Conservation (phyloP, 2,113 vertebrate species). For the Silurus asotus region DNA sequence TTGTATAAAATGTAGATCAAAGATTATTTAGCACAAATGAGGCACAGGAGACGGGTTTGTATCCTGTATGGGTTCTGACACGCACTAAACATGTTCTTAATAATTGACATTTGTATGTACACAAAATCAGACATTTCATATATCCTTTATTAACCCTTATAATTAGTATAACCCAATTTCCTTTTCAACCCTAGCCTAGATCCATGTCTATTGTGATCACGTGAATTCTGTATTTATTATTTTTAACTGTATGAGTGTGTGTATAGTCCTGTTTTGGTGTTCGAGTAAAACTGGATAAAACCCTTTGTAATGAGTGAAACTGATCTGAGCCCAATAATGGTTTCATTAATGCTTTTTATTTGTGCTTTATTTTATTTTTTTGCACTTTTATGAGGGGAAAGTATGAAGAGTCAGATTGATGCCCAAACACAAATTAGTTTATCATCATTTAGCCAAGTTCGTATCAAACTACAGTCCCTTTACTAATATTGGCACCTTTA, state of each 20-base stretch:
- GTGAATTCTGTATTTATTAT: neutral
- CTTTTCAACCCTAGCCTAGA: neutral
- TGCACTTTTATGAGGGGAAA: neutral
- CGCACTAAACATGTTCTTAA: no score
- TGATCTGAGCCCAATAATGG: neutral
- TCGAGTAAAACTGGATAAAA: neutral
- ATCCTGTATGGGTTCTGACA: neutral
- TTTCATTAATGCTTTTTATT: neutral
- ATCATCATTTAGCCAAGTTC: neutral
- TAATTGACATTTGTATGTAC: neutral
- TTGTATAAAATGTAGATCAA: neutral
- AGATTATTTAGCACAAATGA: constrained; percentile 5
- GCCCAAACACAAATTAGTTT: neutral
- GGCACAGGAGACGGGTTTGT: neutral
- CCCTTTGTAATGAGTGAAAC: neutral
- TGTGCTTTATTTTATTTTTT: neutral
- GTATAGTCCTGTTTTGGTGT: neutral
- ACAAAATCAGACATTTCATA: neutral
- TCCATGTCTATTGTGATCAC: neutral
- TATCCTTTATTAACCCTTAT: neutral
- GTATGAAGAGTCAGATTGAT: neutral
- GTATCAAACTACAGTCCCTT: no score
- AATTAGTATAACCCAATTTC: neutral
- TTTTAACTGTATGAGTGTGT: neutral
- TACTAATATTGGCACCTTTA: no score